A percentile compares a stretch with the other conserved stretches of the same genome.
These are phyloP conservation scores for Thecocarcelia acutangulata DNA, from an alignment of 2,888 invertebrate species.

Conservation along the genomic window DNA sequence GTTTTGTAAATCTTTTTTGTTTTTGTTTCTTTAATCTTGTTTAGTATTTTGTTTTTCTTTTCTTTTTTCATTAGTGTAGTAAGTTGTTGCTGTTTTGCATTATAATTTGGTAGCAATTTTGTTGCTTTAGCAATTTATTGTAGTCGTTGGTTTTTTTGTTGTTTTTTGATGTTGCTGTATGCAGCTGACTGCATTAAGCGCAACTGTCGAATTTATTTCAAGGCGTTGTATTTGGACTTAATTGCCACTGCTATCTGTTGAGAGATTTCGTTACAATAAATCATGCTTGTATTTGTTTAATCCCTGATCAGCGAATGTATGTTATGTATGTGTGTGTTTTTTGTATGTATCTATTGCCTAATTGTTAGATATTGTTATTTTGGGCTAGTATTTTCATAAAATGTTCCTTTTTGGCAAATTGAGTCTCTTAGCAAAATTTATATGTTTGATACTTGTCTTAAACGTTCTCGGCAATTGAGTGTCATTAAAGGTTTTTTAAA, in stretches of 20 bases:
- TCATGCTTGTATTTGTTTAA: slow-evolving; percentile 56
- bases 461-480: slow-evolving; percentile 39
- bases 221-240: slow-evolving; percentile 68
- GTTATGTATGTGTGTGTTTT: no score
- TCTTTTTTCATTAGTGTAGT: background rate
- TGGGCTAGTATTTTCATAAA: background rate
- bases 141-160: no score
- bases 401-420: slow-evolving; percentile 42
- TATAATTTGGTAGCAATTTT: slow-evolving; percentile 64
- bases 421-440: slow-evolving; percentile 52
- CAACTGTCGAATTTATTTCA: slow-evolving; percentile 68
- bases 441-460: slow-evolving; percentile 31
- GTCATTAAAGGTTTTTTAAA: slow-evolving; percentile 15
- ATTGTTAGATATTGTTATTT: slow-evolving; percentile 50
- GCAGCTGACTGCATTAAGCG: slow-evolving; percentile 54
- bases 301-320: slow-evolving; percentile 52
- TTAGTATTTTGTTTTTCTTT: slow-evolving; percentile 25
- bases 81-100: slow-evolving; percentile 56
- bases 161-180: slow-evolving; percentile 7
- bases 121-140: slow-evolving; percentile 5
- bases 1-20: slow-evolving; percentile 16
- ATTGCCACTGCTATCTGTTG: slow-evolving; percentile 63
- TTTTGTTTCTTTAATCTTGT: slow-evolving; percentile 21
- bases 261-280: slow-evolving; percentile 62
- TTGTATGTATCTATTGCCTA: slow-evolving; percentile 30